Conservation (phyloP, 2,888 invertebrate genomes). For the Synergus gifuensis region DNA sequence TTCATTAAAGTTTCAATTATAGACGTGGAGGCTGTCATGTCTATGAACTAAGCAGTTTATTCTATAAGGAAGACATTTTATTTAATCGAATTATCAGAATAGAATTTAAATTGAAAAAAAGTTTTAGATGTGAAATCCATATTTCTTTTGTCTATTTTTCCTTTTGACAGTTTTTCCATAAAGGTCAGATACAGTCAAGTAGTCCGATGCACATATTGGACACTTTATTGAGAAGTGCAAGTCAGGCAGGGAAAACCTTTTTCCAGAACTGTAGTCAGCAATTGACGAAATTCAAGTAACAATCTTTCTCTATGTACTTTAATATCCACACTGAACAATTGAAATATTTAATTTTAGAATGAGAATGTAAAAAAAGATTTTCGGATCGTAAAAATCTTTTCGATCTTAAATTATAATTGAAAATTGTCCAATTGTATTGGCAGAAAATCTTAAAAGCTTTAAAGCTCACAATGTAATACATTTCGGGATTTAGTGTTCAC, state of each 20-base stretch:
- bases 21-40: neutral
- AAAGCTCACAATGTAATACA: neutral
- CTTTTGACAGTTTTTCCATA: neutral
- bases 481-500: neutral
- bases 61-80: neutral
- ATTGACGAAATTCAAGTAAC: neutral
- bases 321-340: neutral
- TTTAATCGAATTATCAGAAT: neutral
- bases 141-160: neutral
- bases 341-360: too few species aligned
- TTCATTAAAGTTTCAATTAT: neutral
- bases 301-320: constrained; percentile 5
- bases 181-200: neutral
- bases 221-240: constrained; percentile 6
- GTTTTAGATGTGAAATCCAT: neutral
- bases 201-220: neutral
- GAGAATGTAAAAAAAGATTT: too few species aligned
- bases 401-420: neutral
- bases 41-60: neutral
- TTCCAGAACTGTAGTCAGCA: neutral
- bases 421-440: neutral
- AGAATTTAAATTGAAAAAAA: neutral
- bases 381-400: too few species aligned
- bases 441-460: too few species aligned
- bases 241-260: constrained; percentile 7